Evolutionary conservation across 2,888 invertebrate species (phyloP).

Genomic region (Synergus gifuensis): DNA sequence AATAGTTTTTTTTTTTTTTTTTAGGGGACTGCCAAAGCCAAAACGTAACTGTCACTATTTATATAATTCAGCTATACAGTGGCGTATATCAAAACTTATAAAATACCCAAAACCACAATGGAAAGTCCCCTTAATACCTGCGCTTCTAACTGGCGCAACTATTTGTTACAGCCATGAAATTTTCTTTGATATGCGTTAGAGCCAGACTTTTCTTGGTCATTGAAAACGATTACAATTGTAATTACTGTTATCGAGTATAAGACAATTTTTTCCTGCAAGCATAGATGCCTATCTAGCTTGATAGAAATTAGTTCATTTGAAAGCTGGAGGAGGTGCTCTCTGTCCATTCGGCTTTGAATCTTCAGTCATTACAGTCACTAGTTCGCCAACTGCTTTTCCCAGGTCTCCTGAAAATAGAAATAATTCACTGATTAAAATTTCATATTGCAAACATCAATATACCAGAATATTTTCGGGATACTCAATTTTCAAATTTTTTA

Average conservation of each 20-base stretch:
- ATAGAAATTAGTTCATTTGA: slow-evolving; percentile 64
- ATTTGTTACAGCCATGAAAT: slow-evolving; percentile 53
- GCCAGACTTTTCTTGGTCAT: slow-evolving; percentile 75
- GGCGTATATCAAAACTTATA: slow-evolving; percentile 76
- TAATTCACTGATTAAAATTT: not conserved
- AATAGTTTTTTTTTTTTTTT: slow-evolving; percentile 60
- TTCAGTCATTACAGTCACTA: slow-evolving; percentile 94
- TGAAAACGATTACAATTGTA: slow-evolving; percentile 45
- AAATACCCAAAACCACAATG: slow-evolving; percentile 75
- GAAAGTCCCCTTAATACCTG: slow-evolving; percentile 64
- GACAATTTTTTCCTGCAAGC: slow-evolving; percentile 14
- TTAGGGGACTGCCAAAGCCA: slow-evolving; percentile 69
- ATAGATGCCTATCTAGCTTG: not conserved
- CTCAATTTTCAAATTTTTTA: not conserved
- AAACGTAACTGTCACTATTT: slow-evolving; percentile 67
- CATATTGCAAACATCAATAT: not conserved
- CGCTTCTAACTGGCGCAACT: slow-evolving; percentile 36
- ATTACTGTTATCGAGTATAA: slow-evolving; percentile 30
- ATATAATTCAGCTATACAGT: slow-evolving; percentile 71
- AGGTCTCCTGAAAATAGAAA: slow-evolving; percentile 84
- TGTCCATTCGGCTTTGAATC: slow-evolving; percentile 79
- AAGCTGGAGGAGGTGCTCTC: slow-evolving; percentile 73
- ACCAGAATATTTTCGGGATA: not conserved
- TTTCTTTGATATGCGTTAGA: slow-evolving; percentile 76
- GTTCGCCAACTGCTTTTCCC: slow-evolving; percentile 91